Percentiles rank a stretch among this genome's conserved stretches.
These are phyloP conservation scores for Lithobius niger DNA, from an alignment of 1,140 invertebrate genomes.

Conservation along the genomic window DNA sequence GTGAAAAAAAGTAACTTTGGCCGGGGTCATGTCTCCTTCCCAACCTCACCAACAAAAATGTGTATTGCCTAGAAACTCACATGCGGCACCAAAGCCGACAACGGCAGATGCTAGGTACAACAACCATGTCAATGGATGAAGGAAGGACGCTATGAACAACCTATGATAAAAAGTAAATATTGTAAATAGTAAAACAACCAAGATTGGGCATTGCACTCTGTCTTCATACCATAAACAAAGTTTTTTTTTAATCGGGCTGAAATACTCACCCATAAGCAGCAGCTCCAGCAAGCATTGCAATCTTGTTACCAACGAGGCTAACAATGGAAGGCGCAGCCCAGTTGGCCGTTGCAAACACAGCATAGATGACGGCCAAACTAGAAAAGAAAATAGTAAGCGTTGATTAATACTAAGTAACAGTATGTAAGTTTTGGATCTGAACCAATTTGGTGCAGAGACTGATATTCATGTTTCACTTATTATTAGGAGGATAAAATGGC, in stretches of 20 bases:
- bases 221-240: no score
- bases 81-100: slow-evolving; percentile 74
- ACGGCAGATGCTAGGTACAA: slow-evolving; percentile 70
- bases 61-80: not conserved
- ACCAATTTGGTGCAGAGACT: slow-evolving; percentile 5
- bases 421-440: not conserved
- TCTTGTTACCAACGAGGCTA: slow-evolving; percentile 60
- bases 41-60: not conserved
- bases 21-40: no score
- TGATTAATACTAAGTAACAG: not conserved
- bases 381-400: slow-evolving; percentile 17
- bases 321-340: slow-evolving; percentile 87
- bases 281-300: slow-evolving; percentile 70
- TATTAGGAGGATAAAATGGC: no score
- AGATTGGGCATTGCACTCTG: no score
- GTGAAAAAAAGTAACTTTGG: no score
- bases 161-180: slow-evolving; percentile 21
- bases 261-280: slow-evolving; percentile 43
- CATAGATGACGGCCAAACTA: slow-evolving; percentile 74
- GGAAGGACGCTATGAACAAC: slow-evolving; percentile 47
- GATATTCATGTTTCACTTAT: no score
- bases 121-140: slow-evolving; percentile 64
- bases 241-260: no score
- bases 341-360: slow-evolving; percentile 71
- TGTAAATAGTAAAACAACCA: not conserved